A percentile compares a stretch with the other conserved stretches of the same genome.
phyloP scores from a whole-genome alignment of 2,113 vertebrate species.

The Clarias macrocephalus region DNA sequence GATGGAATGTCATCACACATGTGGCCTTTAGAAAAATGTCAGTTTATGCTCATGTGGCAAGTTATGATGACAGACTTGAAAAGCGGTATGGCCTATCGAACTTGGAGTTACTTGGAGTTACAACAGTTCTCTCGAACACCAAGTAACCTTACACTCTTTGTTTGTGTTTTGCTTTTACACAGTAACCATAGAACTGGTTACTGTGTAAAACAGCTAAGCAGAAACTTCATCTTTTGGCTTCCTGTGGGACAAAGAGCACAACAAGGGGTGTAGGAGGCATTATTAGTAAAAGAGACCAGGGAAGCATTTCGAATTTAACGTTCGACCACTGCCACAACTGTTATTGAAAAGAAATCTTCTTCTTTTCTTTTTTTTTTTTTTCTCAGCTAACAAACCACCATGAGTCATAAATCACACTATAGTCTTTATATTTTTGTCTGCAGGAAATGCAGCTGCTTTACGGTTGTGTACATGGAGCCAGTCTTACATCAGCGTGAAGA shows the following conservation, averaged over 20 bases:
- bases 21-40: conserved; percentile 21
- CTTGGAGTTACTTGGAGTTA: background rate
- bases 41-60: background rate
- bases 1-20: conserved; percentile 16
- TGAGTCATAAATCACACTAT: conserved; percentile 20
- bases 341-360: background rate
- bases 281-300: background rate
- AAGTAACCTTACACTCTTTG: background rate
- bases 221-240: conserved; percentile 1
- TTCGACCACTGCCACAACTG: background rate
- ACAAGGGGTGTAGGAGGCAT: background rate
- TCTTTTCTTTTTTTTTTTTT: background rate
- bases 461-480: conserved; percentile 15
- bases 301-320: background rate
- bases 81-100: background rate
- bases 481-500: conserved; percentile 39
- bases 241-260: background rate
- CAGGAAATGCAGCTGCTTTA: conserved; percentile 23
- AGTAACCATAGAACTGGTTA: conserved; percentile 5
- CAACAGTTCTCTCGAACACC: background rate
- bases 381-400: background rate
- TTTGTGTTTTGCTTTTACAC: conserved; percentile 12
- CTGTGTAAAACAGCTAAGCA: background rate
- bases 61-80: background rate
- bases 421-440: background rate